phyloP scores from a whole-genome alignment of 2,797 vertebrate species.

The Betta splendens region DNA sequence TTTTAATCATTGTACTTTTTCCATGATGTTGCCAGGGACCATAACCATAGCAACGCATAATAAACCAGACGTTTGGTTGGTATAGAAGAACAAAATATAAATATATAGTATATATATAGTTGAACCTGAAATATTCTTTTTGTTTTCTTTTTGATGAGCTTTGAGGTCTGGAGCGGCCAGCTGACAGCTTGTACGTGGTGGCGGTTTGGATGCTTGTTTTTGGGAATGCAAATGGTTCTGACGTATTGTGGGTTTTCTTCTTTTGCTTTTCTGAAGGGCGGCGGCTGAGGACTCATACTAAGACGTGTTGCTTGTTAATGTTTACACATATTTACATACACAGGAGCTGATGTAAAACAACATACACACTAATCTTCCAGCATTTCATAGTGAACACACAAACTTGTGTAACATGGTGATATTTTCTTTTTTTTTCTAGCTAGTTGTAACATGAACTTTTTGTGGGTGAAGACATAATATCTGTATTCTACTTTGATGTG shows the following conservation, averaged over 20 bases:
- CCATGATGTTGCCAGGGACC: slow-evolving; percentile 71
- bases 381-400: slow-evolving; percentile 35
- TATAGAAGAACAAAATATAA: slow-evolving; percentile 75
- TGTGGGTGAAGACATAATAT: slow-evolving; percentile 74
- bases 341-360: slow-evolving; percentile 22
- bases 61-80: slow-evolving; percentile 63
- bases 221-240: slow-evolving; percentile 61
- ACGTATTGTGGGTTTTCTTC: slow-evolving; percentile 55
- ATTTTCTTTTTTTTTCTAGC: slow-evolving; percentile 67
- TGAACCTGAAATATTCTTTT: slow-evolving; percentile 70
- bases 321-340: slow-evolving; percentile 40
- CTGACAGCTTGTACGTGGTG: slow-evolving; percentile 57
- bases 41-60: slow-evolving; percentile 58
- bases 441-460: slow-evolving; percentile 70
- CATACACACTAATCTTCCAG: slow-evolving; percentile 23
- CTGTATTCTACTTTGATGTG: slow-evolving; percentile 79
- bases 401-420: slow-evolving; percentile 71
- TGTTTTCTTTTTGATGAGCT: slow-evolving; percentile 29
- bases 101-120: slow-evolving; percentile 83
- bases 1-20: slow-evolving; percentile 72
- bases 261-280: slow-evolving; percentile 19
- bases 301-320: slow-evolving; percentile 85
- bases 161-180: slow-evolving; percentile 55
- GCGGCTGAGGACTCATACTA: slow-evolving; percentile 74
- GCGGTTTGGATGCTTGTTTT: slow-evolving; percentile 70